Evolutionary conservation across 2,113 vertebrate genomes (phyloP).

Genomic region (Spermophilus dauricus): DNA sequence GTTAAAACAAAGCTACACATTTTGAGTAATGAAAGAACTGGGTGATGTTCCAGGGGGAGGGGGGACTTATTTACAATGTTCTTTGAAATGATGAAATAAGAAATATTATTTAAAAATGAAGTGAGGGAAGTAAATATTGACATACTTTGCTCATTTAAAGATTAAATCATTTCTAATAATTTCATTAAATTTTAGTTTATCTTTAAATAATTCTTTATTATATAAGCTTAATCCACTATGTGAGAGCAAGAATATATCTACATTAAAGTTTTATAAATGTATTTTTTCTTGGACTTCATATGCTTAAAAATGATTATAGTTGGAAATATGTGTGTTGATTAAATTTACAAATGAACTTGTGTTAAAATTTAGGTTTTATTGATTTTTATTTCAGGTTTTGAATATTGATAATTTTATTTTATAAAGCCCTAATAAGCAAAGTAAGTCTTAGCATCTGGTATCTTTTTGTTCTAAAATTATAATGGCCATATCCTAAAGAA

Average conservation of each 20-base stretch:
- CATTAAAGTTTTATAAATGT: background rate
- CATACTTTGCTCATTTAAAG: background rate
- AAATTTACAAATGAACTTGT: background rate
- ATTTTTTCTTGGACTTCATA: constrained; percentile 15
- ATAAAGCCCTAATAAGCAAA: background rate
- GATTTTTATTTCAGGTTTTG: background rate
- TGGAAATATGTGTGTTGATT: background rate
- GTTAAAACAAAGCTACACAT: background rate
- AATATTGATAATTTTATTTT: background rate
- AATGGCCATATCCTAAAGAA: background rate
- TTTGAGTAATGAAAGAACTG: background rate
- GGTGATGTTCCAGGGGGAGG: background rate
- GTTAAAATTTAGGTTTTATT: background rate
- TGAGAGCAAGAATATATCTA: background rate
- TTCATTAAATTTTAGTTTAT: constrained; percentile 20
- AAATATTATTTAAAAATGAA: background rate
- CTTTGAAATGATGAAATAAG: background rate
- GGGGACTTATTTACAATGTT: background rate
- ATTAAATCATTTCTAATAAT: background rate
- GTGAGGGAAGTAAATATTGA: background rate
- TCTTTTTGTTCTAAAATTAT: constrained; percentile 40
- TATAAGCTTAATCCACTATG: background rate
- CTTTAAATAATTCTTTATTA: background rate
- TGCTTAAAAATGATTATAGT: background rate
- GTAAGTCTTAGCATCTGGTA: background rate